phyloP scores from a whole-genome alignment of 2,113 vertebrate species.

The Trichomycterus rosablanca region DNA sequence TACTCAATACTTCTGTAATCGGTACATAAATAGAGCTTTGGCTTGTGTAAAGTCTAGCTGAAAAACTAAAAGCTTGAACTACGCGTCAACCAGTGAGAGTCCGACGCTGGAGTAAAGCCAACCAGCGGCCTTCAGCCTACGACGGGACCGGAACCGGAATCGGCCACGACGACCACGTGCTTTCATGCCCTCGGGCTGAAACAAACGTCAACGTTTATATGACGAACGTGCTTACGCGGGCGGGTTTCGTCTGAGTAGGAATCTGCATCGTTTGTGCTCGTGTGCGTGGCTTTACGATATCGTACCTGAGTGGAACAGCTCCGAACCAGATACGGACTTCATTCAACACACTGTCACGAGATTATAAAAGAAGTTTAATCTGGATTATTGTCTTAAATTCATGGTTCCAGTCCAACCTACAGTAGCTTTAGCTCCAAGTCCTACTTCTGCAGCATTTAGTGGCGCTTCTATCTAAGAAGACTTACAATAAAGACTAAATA shows the following conservation, averaged over 20 bases:
- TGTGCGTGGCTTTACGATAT: constrained; percentile 31
- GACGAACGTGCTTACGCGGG: no score
- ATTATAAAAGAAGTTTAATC: no score
- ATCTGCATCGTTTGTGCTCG: constrained; percentile 40
- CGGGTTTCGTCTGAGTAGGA: constrained; percentile 41
- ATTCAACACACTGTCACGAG: no score
- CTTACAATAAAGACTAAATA: no score
- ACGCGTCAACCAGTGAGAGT: constrained; percentile 58
- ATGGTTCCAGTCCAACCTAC: no score
- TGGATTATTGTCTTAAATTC: no score
- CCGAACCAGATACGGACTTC: no score
- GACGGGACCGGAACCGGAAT: constrained; percentile 66
- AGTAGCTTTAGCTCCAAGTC: no score
- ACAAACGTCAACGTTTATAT: background rate
- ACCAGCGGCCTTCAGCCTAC: constrained; percentile 75
- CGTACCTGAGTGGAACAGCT: background rate
- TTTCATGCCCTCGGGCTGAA: constrained; percentile 6
- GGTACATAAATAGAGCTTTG: constrained; percentile 93
- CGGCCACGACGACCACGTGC: constrained; percentile 70
- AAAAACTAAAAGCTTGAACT: constrained; percentile 78
- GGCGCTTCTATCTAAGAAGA: no score
- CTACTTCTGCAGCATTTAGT: no score
- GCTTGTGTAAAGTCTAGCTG: constrained; percentile 89
- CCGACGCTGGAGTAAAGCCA: constrained; percentile 69
- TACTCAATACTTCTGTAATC: constrained; percentile 74